A percentile compares a stretch with the other conserved stretches of the same genome.
Conservation (phyloP, 2,888 invertebrate genomes). For the Spilosoma lubricipeda region DNA sequence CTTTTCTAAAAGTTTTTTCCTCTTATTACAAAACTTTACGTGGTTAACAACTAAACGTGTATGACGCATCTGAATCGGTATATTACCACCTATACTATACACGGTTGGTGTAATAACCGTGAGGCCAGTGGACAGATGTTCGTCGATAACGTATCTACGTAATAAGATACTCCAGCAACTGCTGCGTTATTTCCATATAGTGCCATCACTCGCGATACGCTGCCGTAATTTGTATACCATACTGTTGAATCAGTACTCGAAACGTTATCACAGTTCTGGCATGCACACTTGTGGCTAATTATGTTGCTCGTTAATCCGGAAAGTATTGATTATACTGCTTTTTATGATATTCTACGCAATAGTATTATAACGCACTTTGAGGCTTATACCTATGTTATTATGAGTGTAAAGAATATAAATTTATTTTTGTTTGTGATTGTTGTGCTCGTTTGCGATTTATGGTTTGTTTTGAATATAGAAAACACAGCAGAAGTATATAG, state of each 20-base stretch:
- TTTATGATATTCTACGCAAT: slow-evolving; percentile 12
- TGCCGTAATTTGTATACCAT: slow-evolving; percentile 43
- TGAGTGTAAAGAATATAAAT: background rate
- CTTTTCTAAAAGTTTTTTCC: slow-evolving; percentile 5
- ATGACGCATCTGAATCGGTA: slow-evolving; percentile 41
- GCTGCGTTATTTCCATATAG: slow-evolving; percentile 42
- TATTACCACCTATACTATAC: slow-evolving; percentile 32
- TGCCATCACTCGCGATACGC: slow-evolving; percentile 33
- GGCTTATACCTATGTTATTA: background rate
- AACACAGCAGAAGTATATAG: too few species aligned
- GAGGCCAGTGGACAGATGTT: slow-evolving; percentile 70
- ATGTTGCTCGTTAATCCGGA: slow-evolving; percentile 42
- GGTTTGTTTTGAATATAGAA: too few species aligned
- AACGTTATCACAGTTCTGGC: slow-evolving; percentile 44
- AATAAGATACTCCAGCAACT: slow-evolving; percentile 72
- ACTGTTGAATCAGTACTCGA: slow-evolving; percentile 52
- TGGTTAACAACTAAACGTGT: too few species aligned
- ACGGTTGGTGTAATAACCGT: slow-evolving; percentile 39
- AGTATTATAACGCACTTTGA: background rate
- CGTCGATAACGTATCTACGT: slow-evolving; percentile 70
- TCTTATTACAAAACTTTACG: slow-evolving; percentile 19
- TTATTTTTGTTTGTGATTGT: background rate
- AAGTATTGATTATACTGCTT: slow-evolving; percentile 34
- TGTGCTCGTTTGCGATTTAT: background rate
- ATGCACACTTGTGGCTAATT: slow-evolving; percentile 39